Evolutionary conservation across 2,113 vertebrate species (phyloP).

Genomic region (Aegithalos caudatus): DNA sequence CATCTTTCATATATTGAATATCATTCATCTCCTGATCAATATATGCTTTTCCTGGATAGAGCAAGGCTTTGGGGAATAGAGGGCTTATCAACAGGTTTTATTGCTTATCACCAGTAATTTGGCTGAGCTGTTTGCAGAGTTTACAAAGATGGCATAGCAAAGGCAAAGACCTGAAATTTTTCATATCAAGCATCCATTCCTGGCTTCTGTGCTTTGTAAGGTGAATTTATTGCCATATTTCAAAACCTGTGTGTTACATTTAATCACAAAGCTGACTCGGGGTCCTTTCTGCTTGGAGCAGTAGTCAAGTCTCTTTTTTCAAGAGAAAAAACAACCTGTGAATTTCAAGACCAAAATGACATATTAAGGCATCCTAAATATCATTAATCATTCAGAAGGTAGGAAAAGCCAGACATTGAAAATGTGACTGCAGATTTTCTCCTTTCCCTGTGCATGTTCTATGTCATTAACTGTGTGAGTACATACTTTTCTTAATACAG

Average conservation of each 20-base stretch:
- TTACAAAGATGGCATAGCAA: neutral
- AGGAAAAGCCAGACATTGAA: neutral
- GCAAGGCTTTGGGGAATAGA: neutral
- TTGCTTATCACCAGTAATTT: neutral
- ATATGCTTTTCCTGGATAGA: neutral
- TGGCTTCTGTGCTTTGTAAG: neutral
- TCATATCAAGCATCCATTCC: neutral
- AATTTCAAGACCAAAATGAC: neutral
- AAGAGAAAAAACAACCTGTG: neutral
- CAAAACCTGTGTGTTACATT: neutral
- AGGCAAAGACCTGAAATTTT: neutral
- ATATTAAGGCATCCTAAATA: neutral
- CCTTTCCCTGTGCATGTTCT: neutral
- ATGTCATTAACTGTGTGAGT: neutral
- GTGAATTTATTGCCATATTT: neutral
- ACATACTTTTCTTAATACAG: conserved; percentile 9
- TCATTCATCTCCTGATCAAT: neutral
- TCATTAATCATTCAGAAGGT: neutral
- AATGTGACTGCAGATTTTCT: neutral
- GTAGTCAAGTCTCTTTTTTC: neutral
- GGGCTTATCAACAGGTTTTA: neutral
- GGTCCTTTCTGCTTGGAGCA: neutral
- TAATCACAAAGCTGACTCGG: neutral
- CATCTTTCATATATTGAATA: neutral
- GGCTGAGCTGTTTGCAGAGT: neutral